Conservation (phyloP, 2,113 vertebrate genomes). For the Atrichornis clamosus region DNA sequence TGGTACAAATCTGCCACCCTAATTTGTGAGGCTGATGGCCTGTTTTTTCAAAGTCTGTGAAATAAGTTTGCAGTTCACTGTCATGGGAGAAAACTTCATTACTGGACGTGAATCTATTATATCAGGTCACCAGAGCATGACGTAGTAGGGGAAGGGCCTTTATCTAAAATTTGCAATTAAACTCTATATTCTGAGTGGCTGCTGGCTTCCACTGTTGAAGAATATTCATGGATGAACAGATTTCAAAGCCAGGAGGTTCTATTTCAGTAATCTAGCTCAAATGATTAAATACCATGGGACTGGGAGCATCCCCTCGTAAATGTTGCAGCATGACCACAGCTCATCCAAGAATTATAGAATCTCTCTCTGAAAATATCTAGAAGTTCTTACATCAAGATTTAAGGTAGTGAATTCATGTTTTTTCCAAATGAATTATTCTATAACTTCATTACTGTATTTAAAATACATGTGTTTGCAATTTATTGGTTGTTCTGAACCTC, state of each 20-base stretch:
- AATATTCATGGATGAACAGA: neutral
- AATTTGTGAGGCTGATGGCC: neutral
- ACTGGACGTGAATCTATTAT: neutral
- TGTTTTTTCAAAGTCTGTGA: neutral
- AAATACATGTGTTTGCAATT: neutral
- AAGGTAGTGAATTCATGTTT: neutral
- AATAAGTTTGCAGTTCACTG: neutral
- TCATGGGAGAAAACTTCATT: neutral
- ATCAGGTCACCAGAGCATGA: neutral
- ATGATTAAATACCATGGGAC: neutral
- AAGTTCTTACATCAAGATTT: neutral
- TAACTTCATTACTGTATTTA: neutral
- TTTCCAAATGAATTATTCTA: neutral
- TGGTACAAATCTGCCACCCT: neutral
- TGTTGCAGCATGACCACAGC: neutral
- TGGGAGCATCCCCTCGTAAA: neutral
- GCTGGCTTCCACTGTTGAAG: neutral
- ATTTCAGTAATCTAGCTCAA: neutral
- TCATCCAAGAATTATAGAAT: neutral
- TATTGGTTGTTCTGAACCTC: neutral
- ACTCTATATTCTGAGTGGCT: neutral
- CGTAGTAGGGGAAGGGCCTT: neutral
- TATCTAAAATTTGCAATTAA: neutral
- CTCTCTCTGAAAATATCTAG: neutral
- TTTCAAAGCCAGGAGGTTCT: neutral